Evolutionary conservation across 2,797 vertebrate genomes (phyloP), one percentile per base, ranked within the genome.

Genomic region (Acanthurus lineatus): DNA sequence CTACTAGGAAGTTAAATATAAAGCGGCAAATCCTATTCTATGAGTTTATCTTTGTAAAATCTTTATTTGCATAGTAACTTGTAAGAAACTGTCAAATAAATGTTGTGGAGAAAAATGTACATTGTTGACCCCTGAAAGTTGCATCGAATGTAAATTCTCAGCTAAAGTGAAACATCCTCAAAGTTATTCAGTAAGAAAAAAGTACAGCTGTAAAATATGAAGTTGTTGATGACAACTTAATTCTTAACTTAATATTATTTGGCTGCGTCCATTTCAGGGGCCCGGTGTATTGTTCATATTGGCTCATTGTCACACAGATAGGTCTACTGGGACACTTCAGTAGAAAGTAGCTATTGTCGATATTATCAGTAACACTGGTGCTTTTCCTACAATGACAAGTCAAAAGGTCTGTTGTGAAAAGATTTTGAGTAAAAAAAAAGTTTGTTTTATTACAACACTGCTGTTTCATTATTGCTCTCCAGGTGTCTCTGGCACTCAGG

Each of bases 401-500:
- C 32, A 49, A 47, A 20, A 32, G 28, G 28, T 56, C 28, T 25
- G 16, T 28, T 45, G 20, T 52, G 15, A 19, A 6, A 51, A 45
- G 8, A 6, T 17, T 7, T 45, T 63, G 20, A 19, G n/a, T 22
- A 2, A 5, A 56, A 57, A 57, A 5, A 56, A 10, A 44, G 9
- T 3, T 54, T 15, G 2, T 71, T 22, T 47, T 28, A 48, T 17
- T 49, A 10, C 25, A 22, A 6, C 9, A 11, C 17, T 54, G n/a
- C 4, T 1, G 9, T 79, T 38, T 48, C n/a, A 0, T 65, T 2
- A 0, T 70, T 17, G 0, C 51, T 76, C 12, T 56, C 12, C 83
- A 99, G 98, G 94, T 96, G 42, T 96, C 97, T 65, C 82, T 78
- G 0, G 98, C 97, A 0, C 79, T 99, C 85, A 95, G 93, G 84